phyloP scores from a whole-genome alignment of 2,888 invertebrate species.

The Rhyacophila evoluta region DNA sequence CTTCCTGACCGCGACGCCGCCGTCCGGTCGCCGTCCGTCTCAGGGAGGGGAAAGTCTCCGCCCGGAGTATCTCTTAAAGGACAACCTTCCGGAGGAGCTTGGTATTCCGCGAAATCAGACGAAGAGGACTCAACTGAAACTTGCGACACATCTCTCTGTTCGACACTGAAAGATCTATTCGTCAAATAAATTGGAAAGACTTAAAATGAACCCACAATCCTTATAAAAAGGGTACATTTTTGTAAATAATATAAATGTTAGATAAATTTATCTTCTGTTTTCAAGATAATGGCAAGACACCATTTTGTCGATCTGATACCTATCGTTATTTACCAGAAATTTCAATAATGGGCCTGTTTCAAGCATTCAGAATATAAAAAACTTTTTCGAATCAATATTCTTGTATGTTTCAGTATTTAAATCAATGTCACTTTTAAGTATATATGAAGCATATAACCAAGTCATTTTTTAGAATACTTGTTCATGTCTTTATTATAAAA shows the following conservation, averaged over 20 bases:
- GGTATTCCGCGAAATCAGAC: constrained; percentile 75
- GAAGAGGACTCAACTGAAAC: constrained; percentile 77
- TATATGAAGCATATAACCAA: too few relatives aligned
- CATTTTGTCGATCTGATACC: too few relatives aligned
- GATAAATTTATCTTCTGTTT: background rate
- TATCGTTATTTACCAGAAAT: too few relatives aligned
- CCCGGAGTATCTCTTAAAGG: constrained; percentile 58
- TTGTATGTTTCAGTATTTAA: too few relatives aligned
- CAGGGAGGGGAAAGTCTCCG: constrained; percentile 63
- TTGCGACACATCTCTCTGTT: constrained; percentile 85
- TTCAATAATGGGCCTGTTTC: too few relatives aligned
- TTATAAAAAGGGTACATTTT: background rate
- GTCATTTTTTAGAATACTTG: too few relatives aligned
- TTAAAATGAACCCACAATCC: background rate
- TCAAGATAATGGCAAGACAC: too few relatives aligned
- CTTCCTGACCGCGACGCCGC: constrained; percentile 55
- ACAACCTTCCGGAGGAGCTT: constrained; percentile 61
- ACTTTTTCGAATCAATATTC: too few relatives aligned
- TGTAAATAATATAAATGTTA: background rate
- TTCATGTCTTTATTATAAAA: too few relatives aligned
- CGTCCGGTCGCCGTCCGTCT: constrained; percentile 59
- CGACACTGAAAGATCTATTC: constrained; percentile 87
- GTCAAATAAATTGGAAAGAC: constrained; percentile 74
- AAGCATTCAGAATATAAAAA: too few relatives aligned
- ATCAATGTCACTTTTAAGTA: too few relatives aligned